Base-by-base conservation (phyloP, 2,888 invertebrate genomes). In the Caenorhabditis zanzibari region DNA sequence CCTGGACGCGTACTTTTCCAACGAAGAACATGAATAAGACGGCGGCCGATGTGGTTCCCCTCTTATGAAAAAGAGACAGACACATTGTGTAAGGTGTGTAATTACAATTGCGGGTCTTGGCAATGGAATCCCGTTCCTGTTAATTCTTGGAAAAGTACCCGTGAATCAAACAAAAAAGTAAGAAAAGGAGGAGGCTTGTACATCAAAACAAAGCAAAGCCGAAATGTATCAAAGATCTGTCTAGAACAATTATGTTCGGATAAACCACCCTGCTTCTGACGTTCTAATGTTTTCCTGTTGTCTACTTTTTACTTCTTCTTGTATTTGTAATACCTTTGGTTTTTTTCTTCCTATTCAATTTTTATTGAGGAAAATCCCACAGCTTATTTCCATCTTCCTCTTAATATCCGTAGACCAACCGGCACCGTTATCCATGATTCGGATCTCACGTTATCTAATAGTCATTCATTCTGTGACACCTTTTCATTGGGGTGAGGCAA, bases 261-360 rank as follows among this genome's bases (percentile, higher is more conserved):
- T 77, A 77, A 77, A 77, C 77, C 54, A 52, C 58, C 69, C 26
- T 32, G 24, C 49, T 41, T 69, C 49, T 71, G 69, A 77, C 77
- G 71, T 77, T 77, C 71, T 77, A 63, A 71, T 63, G 69, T 77
- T 77, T 77, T 77, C 69, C 76, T 68, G 68, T 77, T 77, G 68
- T 76, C 68, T 54, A 26, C 54, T 54, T 68, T 35, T 49, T 59
- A 32, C 12, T 38, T 76, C 19, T 64, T 49, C 24, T 16, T 35
- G 14, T n/a, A 14, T 49, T 61, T 63, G 19, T 72, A 14, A 16
- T 63, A 22, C 61, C 12, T 24, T 52, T 73, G 14, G 7, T 38
- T 1, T 52, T 61, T 26, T 41, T 24, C 12, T 41, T 58, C 14
- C 47, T 0, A 1, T 6, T 3, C 1, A 47, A 19, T 10, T 19